These are phyloP conservation scores for Drosophila robusta DNA, from an alignment of 2,888 invertebrate genomes.

Conservation along the genomic window DNA sequence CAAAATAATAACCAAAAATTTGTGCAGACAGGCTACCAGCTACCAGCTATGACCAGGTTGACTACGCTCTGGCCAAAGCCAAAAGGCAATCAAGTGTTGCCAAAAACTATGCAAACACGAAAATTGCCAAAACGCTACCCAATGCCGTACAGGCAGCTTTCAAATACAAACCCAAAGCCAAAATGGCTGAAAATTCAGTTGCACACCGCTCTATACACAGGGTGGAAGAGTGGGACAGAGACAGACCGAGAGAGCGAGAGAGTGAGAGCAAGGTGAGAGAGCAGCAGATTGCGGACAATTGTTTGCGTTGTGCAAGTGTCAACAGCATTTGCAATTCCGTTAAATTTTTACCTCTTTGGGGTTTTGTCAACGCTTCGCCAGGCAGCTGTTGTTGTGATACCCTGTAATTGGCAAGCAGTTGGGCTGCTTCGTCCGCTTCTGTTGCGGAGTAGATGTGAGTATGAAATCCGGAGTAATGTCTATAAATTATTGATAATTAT, in stretches of 20 bases:
- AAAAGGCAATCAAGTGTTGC: conserved; percentile 76
- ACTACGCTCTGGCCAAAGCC: conserved; percentile 48
- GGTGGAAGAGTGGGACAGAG: background rate
- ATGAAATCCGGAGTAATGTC: too few species aligned
- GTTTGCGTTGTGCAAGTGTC: conserved; percentile 78
- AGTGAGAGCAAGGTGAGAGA: conserved; percentile 29
- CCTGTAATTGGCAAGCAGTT: conserved; percentile 11
- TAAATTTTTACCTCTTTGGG: conserved; percentile 73
- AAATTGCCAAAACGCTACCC: conserved; percentile 57
- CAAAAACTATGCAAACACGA: conserved; percentile 73
- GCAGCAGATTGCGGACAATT: conserved; percentile 64
- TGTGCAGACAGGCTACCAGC: conserved; percentile 1
- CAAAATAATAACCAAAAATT: conserved; percentile 6
- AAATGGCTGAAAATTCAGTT: conserved; percentile 23
- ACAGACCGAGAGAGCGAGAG: background rate
- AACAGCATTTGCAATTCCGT: conserved; percentile 78
- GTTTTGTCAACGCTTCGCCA: conserved; percentile 51
- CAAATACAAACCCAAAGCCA: conserved; percentile 33
- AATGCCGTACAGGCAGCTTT: conserved; percentile 42
- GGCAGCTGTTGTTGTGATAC: conserved; percentile 23
- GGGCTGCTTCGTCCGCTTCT: too few species aligned
- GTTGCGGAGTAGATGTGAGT: background rate
- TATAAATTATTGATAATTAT: too few species aligned
- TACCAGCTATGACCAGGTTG: conserved; percentile 19
- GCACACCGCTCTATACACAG: background rate